A percentile compares a stretch with the other conserved stretches of the same genome.
These are phyloP conservation scores for Burhinus bistriatus DNA, from an alignment of 2,113 vertebrate genomes.

Conservation along the genomic window DNA sequence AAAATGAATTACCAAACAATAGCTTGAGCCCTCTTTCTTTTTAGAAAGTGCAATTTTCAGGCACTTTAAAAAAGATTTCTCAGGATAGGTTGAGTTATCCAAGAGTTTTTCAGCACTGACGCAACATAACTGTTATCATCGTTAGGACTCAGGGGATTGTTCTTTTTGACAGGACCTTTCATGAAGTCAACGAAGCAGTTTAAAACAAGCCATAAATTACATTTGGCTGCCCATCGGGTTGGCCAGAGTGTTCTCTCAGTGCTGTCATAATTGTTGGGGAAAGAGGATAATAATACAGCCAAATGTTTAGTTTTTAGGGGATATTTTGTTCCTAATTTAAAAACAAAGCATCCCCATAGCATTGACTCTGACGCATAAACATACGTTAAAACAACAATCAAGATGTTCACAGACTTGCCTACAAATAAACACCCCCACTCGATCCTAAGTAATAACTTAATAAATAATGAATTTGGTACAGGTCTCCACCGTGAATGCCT, in stretches of 20 bases:
- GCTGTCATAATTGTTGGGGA: background rate
- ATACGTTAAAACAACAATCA: background rate
- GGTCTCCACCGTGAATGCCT: background rate
- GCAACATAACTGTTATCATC: slow-evolving; percentile 2
- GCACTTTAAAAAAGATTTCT: background rate
- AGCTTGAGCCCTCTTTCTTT: background rate
- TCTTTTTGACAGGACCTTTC: slow-evolving; percentile 56
- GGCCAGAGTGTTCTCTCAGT: background rate
- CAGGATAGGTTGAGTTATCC: background rate
- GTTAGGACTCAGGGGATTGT: slow-evolving; percentile 1
- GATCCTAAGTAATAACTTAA: background rate
- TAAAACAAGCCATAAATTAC: slow-evolving; percentile 41
- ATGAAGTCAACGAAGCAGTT: slow-evolving; percentile 47
- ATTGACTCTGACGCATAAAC: background rate
- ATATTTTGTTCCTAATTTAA: background rate
- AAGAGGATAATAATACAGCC: background rate
- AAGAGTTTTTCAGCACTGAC: slow-evolving; percentile 5
- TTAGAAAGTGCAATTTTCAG: background rate
- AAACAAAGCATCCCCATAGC: background rate
- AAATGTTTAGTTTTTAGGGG: background rate
- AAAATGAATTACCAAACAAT: background rate
- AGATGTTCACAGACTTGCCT: background rate
- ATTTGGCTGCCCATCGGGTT: slow-evolving; percentile 23
- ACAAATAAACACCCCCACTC: background rate
- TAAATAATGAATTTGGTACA: background rate